Evolutionary conservation across 2,797 vertebrate species (phyloP), one percentile per base, ranked within the genome.

Genomic region (Saxicola maurus): DNA sequence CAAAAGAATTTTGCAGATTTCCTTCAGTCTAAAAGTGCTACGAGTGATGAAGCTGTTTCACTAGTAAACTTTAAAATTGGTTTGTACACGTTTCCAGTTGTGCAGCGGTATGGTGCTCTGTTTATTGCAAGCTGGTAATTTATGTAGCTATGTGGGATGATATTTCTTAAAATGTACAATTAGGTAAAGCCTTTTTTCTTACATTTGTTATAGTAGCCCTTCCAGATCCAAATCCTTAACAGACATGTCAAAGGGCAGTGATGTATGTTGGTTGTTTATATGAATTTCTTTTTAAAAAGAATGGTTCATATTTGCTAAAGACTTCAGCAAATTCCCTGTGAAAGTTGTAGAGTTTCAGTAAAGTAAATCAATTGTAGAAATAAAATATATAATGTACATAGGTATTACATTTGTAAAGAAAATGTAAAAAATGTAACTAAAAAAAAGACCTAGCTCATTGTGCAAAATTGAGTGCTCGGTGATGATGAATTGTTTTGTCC

Each of bases 391-490:
- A 95, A 90, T 98, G 97, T 98, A 98, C 92, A 98, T 96, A 97
- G 92, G 61, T 94, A 87, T 95, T 96, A 96, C 94, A 94, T 97
- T 98, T 97, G 97, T 98, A 98, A 97, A 98, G 95, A 97, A 96
- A 96, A 95, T 97, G 97, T 98, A 97, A 97, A 95, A 97, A 97
- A 96, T 97, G 96, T 98, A 98, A 96, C 96, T 97, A 96, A 91
- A 96, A 94, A 95, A 89, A 91, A 95, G 37, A 87, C 76, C 86
- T 95, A 95, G 95, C 83, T 95, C 82, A 66, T 87, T 95, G 96
- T 97, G 95, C 92, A 89, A 71, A 94, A 60, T 74, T 95, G 95
- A 95, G 78, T 95, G 81, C 87, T 96, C n/a, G 33, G 83, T 95
- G 95, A 96, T 93, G 94, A 97, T 93, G 94, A 80, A 91, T 94